Conservation (phyloP, 2,113 vertebrate species). For the Microtus oregoni region DNA sequence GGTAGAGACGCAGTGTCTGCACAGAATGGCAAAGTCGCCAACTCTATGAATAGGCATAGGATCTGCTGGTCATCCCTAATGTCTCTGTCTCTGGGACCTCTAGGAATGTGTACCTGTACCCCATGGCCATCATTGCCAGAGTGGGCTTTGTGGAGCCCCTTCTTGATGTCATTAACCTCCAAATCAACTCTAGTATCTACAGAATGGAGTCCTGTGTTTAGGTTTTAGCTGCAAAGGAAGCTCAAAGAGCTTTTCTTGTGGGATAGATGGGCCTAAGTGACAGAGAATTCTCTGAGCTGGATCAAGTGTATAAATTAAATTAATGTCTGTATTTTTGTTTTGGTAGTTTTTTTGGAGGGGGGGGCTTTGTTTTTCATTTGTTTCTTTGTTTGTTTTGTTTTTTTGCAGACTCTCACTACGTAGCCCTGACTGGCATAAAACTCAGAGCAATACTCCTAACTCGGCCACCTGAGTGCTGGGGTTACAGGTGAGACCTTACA, state of each 20-base stretch:
- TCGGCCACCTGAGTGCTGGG: not conserved
- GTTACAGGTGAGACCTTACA: not conserved
- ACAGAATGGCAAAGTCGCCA: not conserved
- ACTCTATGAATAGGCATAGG: not conserved
- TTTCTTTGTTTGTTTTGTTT: not conserved
- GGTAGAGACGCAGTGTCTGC: not conserved
- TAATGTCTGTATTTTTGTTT: not conserved
- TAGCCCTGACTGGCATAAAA: not conserved
- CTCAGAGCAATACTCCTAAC: not conserved
- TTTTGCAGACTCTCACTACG: not conserved
- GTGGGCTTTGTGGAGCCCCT: not conserved
- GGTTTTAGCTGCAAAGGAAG: not conserved
- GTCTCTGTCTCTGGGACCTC: not conserved
- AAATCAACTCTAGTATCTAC: not conserved
- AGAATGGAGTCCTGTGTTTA: not conserved
- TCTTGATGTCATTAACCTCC: not conserved
- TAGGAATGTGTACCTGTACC: not conserved
- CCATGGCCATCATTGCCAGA: not conserved
- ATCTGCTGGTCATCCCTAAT: not conserved
- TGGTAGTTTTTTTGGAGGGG: not conserved
- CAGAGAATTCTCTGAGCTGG: not conserved
- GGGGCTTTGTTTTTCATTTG: not conserved
- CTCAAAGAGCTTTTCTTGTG: not conserved
- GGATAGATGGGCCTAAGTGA: not conserved
- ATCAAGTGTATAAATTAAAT: conserved; percentile 19